These are phyloP conservation scores for Noctua janthina DNA, from an alignment of 2,888 invertebrate genomes.

Conservation along the genomic window DNA sequence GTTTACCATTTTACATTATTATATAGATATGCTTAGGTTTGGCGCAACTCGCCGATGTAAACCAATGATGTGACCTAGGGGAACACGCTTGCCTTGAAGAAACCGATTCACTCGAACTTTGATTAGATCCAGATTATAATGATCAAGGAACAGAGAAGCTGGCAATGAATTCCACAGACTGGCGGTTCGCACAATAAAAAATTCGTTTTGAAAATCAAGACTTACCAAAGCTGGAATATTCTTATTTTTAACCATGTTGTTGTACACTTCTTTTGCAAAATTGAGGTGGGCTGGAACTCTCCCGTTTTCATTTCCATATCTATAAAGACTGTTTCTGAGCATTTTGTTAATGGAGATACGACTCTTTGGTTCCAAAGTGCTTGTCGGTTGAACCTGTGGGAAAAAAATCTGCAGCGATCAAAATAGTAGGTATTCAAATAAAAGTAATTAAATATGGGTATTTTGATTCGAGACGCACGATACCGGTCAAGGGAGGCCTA, in stretches of 20 bases:
- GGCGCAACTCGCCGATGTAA: too few relatives aligned
- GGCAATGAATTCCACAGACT: neutral
- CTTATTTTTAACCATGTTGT: constrained; percentile 52
- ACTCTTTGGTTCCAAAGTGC: neutral
- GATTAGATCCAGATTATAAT: too few relatives aligned
- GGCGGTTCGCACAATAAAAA: neutral
- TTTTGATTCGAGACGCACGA: too few relatives aligned
- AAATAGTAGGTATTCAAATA: neutral
- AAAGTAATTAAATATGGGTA: too few relatives aligned
- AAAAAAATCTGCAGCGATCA: neutral
- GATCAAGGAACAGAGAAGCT: neutral
- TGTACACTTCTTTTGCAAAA: constrained; percentile 52
- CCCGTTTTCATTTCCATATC: constrained; percentile 44
- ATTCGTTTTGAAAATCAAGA: neutral
- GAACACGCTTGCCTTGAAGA: too few relatives aligned
- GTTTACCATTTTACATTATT: too few relatives aligned
- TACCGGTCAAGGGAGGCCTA: too few relatives aligned
- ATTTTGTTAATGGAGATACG: constrained; percentile 2
- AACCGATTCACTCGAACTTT: too few relatives aligned
- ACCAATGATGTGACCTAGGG: too few relatives aligned
- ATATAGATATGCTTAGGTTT: too few relatives aligned
- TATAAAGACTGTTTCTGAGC: constrained; percentile 41
- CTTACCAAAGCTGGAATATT: constrained; percentile 59
- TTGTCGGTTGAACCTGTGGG: neutral
- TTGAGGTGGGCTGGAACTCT: constrained; percentile 59